Evolutionary conservation across 2,797 vertebrate genomes (phyloP).

Genomic region (Chelonia mydas): DNA sequence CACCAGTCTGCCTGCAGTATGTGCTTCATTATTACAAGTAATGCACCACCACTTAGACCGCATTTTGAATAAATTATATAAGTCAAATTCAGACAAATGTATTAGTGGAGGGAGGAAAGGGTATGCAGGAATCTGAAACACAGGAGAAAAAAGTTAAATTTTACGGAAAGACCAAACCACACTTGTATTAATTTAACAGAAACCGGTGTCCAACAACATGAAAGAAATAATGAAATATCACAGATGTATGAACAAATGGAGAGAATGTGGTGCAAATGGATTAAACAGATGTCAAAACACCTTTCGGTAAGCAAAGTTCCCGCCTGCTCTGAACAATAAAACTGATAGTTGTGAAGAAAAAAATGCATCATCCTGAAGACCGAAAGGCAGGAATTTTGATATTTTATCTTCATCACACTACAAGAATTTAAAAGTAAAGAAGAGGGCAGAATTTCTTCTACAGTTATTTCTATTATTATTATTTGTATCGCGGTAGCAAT

Average conservation of each 20-base stretch:
- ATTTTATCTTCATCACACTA: not conserved
- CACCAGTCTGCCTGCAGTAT: not conserved
- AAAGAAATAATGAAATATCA: slow-evolving; percentile 44
- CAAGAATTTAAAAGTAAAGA: not conserved
- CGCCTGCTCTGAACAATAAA: slow-evolving; percentile 17
- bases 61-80: not conserved
- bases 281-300: slow-evolving; percentile 51
- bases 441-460: not conserved
- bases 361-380: not conserved
- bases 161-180: not conserved
- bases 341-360: slow-evolving; percentile 23
- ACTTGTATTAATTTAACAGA: slow-evolving; percentile 27
- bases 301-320: slow-evolving; percentile 51
- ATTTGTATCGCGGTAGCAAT: not conserved
- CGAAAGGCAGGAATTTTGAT: not conserved
- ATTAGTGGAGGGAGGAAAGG: not conserved
- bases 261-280: slow-evolving; percentile 13
- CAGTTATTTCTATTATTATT: not conserved
- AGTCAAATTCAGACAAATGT: not conserved
- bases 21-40: not conserved
- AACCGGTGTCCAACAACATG: not conserved
- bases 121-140: no score
- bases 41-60: not conserved
- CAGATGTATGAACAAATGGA: slow-evolving; percentile 12
- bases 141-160: not conserved